These are phyloP conservation scores for Cyphomyrmex costatus DNA, from an alignment of 1,140 invertebrate genomes.

Conservation along the genomic window DNA sequence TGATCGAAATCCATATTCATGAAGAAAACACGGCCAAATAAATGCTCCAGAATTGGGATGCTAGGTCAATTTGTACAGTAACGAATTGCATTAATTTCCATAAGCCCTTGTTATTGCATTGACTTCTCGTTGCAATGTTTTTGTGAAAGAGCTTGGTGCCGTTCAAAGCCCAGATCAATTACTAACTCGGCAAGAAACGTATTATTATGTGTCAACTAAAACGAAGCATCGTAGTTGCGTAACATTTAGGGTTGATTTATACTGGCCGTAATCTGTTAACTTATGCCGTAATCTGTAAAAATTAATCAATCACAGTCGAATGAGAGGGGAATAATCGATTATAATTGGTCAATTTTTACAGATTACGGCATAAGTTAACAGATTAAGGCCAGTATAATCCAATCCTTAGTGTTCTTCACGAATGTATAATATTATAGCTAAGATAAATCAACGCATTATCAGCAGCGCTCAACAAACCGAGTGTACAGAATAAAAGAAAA, in stretches of 20 bases:
- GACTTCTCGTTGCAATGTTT: slow-evolving; percentile 11
- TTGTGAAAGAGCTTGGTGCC: slow-evolving; percentile 28
- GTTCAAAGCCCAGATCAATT: slow-evolving; percentile 55
- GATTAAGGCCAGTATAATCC: too few relatives aligned
- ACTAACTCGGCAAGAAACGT: slow-evolving; percentile 5
- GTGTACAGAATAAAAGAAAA: slow-evolving; percentile 4
- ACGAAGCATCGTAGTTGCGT: background rate
- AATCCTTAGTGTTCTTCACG: background rate
- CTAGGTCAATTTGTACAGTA: slow-evolving; percentile 56
- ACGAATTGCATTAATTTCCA: slow-evolving; percentile 32
- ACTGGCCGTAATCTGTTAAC: too few relatives aligned
- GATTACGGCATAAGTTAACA: too few relatives aligned
- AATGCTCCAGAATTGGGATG: slow-evolving; percentile 11
- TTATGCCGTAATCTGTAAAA: too few relatives aligned
- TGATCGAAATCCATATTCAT: slow-evolving; percentile 64
- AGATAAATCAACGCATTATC: slow-evolving; percentile 32
- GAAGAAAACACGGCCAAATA: slow-evolving; percentile 64
- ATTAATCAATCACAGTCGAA: too few relatives aligned
- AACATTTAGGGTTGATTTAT: too few relatives aligned
- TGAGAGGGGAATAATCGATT: too few relatives aligned
- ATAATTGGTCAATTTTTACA: too few relatives aligned
- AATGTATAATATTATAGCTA: slow-evolving; percentile 18
- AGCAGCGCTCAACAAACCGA: background rate
- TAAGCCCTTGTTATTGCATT: background rate
- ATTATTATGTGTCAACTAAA: slow-evolving; percentile 37